These are phyloP conservation scores for Microchirus variegatus DNA, from an alignment of 2,797 vertebrate species.

Conservation along the genomic window DNA sequence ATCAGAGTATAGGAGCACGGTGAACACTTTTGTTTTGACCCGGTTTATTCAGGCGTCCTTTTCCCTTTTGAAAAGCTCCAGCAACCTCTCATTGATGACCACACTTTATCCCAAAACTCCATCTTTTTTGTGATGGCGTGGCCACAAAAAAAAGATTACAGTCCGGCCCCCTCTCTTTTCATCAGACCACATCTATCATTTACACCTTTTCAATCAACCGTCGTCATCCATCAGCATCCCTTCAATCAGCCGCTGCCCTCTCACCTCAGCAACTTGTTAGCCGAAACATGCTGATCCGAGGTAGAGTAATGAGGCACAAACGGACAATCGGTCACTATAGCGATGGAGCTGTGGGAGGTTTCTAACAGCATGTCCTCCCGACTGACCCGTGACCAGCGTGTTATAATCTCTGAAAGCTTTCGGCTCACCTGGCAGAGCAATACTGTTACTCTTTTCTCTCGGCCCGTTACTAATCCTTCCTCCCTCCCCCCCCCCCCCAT, in stretches of 20 bases:
- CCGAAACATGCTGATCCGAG: conserved; percentile 55
- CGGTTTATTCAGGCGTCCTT: background rate
- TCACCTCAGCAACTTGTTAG: conserved; percentile 47
- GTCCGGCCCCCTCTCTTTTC: conserved; percentile 3
- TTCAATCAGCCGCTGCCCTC: conserved; percentile 30
- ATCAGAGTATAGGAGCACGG: background rate
- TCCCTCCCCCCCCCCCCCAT: conserved; percentile 23
- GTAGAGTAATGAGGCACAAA: conserved; percentile 54
- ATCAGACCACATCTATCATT: conserved; percentile 7
- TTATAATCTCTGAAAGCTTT: conserved; percentile 62
- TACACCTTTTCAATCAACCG: conserved; percentile 24
- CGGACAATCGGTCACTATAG: conserved; percentile 41
- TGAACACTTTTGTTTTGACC: background rate
- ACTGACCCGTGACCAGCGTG: conserved; percentile 53
- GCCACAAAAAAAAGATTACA: conserved; percentile 13
- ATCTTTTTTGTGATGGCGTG: conserved; percentile 8
- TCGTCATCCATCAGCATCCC: conserved; percentile 45
- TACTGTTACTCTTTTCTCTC: conserved; percentile 56
- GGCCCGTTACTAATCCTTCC: conserved; percentile 64
- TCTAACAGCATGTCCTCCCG: conserved; percentile 33
- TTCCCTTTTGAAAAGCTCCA: conserved; percentile 2
- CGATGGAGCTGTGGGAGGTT: conserved; percentile 39
- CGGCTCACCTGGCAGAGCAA: conserved; percentile 66
- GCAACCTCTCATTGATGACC: conserved; percentile 5
- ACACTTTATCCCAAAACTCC: conserved; percentile 1